Conservation (phyloP, 2,113 vertebrate genomes). For the Pachyramphus minor region DNA sequence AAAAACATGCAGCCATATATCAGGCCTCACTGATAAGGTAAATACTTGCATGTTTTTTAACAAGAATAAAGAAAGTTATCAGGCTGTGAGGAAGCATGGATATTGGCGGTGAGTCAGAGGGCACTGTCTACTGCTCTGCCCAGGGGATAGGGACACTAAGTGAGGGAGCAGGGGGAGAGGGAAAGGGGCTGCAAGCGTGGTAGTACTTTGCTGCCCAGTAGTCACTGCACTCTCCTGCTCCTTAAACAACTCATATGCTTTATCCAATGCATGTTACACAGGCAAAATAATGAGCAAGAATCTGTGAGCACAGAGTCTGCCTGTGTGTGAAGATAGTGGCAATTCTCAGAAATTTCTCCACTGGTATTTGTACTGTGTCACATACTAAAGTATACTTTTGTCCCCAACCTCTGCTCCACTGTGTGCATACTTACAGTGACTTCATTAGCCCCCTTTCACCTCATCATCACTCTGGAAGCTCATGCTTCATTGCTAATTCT, state of each 20-base stretch:
- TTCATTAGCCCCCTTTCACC: not conserved
- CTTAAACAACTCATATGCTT: not conserved
- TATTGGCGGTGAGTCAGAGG: not conserved
- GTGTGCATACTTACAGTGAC: not conserved
- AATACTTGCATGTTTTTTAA: not conserved
- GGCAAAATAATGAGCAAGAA: not conserved
- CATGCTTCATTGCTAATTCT: not conserved
- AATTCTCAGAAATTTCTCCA: not conserved
- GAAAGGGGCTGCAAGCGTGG: not conserved
- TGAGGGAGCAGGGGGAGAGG: not conserved
- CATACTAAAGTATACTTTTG: not conserved
- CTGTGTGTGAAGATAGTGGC: not conserved
- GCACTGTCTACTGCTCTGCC: not conserved
- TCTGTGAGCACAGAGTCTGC: not conserved
- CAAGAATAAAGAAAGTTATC: not conserved
- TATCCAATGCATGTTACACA: not conserved
- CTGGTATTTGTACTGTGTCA: not conserved
- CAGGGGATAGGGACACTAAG: too few species aligned
- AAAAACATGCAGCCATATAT: not conserved
- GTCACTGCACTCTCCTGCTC: rapidly evolving
- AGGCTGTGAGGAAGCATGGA: not conserved
- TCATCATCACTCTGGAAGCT: not conserved
- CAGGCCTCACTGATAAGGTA: not conserved
- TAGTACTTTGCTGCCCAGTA: not conserved
- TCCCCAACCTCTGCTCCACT: not conserved